These are phyloP conservation scores for Potorous gilbertii DNA, from an alignment of 2,797 vertebrate species.

Conservation along the genomic window DNA sequence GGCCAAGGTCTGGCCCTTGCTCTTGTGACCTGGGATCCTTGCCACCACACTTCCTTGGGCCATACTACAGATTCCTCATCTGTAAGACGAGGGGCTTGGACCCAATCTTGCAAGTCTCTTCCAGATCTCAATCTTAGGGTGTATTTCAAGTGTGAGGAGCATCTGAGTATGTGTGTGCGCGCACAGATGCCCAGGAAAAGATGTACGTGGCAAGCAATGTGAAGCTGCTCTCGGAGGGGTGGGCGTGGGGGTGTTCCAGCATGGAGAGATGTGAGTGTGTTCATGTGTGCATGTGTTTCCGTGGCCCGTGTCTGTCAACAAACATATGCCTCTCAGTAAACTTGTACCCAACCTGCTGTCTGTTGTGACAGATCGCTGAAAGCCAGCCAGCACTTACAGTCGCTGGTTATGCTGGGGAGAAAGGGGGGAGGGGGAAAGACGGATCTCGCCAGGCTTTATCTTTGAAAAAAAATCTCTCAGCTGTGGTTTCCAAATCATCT, in stretches of 20 bases:
- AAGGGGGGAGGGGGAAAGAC: conserved; percentile 11
- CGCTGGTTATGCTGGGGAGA: conserved; percentile 46
- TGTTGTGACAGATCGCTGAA: conserved; percentile 75
- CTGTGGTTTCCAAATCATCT: background rate
- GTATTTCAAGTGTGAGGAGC: background rate
- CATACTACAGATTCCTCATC: background rate
- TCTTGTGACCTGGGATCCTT: background rate
- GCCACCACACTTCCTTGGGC: background rate
- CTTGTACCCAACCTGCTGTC: conserved; percentile 62
- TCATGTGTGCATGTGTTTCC: background rate
- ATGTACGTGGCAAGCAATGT: background rate
- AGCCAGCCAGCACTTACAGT: conserved; percentile 66
- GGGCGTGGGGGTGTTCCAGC: background rate
- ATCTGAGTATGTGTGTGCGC: background rate
- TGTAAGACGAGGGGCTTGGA: background rate
- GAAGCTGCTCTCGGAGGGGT: background rate
- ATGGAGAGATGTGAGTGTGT: background rate
- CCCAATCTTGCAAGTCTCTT: background rate
- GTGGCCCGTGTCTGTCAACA: conserved; percentile 3
- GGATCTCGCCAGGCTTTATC: background rate
- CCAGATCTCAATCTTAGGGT: background rate
- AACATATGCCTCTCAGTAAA: conserved; percentile 61
- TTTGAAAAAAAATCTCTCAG: background rate
- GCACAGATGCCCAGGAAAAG: background rate
- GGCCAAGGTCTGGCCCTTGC: background rate